Conservation (phyloP, 1,140 invertebrate species). For the Zaprionus vittiger region DNA sequence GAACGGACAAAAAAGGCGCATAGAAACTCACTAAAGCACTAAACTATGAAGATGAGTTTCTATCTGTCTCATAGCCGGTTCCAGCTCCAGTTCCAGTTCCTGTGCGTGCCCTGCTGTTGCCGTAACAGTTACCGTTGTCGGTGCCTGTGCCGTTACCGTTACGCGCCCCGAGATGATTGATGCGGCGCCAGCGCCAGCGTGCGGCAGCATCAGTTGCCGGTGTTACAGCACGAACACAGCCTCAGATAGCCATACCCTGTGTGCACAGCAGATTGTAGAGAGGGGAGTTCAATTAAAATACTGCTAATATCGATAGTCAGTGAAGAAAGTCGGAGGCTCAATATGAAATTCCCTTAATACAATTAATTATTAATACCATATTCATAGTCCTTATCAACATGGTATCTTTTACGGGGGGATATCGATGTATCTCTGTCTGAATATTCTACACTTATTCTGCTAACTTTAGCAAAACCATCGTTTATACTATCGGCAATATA, state of each 20-base stretch:
- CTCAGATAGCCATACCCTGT: slow-evolving; percentile 6
- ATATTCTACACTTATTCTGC: no score
- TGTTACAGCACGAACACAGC: slow-evolving; percentile 17
- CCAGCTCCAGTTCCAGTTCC: slow-evolving; percentile 27
- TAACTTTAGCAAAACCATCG: no score
- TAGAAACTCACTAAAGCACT: slow-evolving; percentile 44
- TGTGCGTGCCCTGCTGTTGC: slow-evolving; percentile 47
- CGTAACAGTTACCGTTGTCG: slow-evolving; percentile 10
- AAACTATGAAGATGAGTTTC: slow-evolving; percentile 55
- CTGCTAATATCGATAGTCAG: not conserved
- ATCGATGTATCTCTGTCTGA: no score
- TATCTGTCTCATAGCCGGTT: slow-evolving; percentile 38
- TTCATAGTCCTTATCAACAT: not conserved
- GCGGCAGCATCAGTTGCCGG: slow-evolving; percentile 38
- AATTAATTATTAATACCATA: not conserved
- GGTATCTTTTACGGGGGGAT: no score
- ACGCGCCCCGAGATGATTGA: slow-evolving; percentile 45
- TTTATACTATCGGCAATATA: no score
- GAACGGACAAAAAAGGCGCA: slow-evolving; percentile 17
- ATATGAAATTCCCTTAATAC: not conserved
- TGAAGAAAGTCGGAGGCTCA: not conserved
- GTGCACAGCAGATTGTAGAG: not conserved
- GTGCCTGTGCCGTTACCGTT: slow-evolving; percentile 21
- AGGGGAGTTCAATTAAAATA: not conserved
- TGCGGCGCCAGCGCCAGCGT: slow-evolving; percentile 43